Evolutionary conservation across 2,888 invertebrate genomes (phyloP), one percentile per base, ranked within the genome.

Genomic region (Heliconius ethilla): DNA sequence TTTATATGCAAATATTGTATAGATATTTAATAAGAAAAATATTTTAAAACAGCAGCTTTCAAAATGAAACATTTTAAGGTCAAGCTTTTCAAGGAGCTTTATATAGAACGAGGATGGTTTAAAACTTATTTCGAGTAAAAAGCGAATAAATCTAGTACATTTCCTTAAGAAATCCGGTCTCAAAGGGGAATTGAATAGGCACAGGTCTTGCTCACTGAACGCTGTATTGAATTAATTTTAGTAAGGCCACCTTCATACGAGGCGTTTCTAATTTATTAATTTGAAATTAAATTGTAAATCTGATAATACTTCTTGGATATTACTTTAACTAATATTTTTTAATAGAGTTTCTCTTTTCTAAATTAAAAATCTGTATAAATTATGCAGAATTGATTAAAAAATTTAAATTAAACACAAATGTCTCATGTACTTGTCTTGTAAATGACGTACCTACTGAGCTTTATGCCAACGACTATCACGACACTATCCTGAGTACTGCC

Each of bases 221-320:
- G 70, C 55, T 77, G 72, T 81, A 80, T 83, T 82, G 80, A 82
- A 82, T 82, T 82, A 77, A 83, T 82, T 82, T 82, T 55, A 59
- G 25, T 79, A 72, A 75, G 67, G 78, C 76, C 29, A 29, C 22
- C 55, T 62, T 18, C 69, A 51, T 59, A 72, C 66, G 27, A 15
- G 45, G 74, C 79, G 76, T 40, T 37, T 66, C 18, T 27, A 62
- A 59, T n/a, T n/a, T n/a, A n/a, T 59, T 62, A 27, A 13, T 25
- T 62, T 62, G 27, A 15, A 63, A 22, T 22, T 37, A 29, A 40
- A 6, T 25, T 69, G 4, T n/a, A 29, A 63, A 29, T 7, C 13
- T 63, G 13, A 2, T 11, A 13, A 25, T 15, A 4, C 6, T 11
- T 25, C 13, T 62, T 15, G 25, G 13, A 25, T 62, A 25, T 62